phyloP scores from a whole-genome alignment of 2,888 invertebrate genomes.

The Steinernema carpocapsae region DNA sequence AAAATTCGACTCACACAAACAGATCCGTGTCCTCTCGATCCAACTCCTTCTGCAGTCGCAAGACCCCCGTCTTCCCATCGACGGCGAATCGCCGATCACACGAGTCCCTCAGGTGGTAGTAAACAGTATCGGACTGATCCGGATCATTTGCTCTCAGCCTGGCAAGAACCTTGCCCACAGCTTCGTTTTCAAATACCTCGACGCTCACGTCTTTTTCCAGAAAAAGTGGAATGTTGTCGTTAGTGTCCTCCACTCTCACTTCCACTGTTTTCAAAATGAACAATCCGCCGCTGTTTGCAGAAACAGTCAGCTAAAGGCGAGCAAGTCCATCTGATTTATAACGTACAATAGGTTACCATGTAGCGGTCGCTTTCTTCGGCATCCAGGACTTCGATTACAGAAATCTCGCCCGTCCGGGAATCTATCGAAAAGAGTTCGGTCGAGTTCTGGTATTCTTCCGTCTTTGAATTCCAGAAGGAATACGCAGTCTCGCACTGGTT shows the following conservation, averaged over 20 bases:
- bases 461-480: conserved; percentile 17
- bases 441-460: conserved; percentile 2
- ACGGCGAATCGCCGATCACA: neutral
- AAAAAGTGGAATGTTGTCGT: conserved; percentile 18
- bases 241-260: conserved; percentile 4
- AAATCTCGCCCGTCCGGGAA: neutral
- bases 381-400: neutral
- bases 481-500: neutral
- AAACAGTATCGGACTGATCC: neutral
- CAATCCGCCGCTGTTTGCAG: conserved; percentile 8
- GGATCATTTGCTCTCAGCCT: neutral
- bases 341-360: neutral
- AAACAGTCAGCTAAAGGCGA: neutral
- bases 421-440: neutral
- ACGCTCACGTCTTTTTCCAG: neutral
- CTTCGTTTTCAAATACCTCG: conserved; percentile 20
- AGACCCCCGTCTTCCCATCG: neutral
- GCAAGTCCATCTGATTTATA: neutral
- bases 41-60: neutral
- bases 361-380: conserved; percentile 22
- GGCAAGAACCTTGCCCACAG: conserved; percentile 4
- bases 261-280: conserved; percentile 3
- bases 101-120: conserved; percentile 2
- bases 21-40: neutral
- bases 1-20: neutral